A percentile compares a stretch with the other conserved stretches of the same genome.
These are phyloP conservation scores for Hydrochoerus hydrochaeris DNA, from an alignment of 2,113 vertebrate genomes.

Conservation along the genomic window DNA sequence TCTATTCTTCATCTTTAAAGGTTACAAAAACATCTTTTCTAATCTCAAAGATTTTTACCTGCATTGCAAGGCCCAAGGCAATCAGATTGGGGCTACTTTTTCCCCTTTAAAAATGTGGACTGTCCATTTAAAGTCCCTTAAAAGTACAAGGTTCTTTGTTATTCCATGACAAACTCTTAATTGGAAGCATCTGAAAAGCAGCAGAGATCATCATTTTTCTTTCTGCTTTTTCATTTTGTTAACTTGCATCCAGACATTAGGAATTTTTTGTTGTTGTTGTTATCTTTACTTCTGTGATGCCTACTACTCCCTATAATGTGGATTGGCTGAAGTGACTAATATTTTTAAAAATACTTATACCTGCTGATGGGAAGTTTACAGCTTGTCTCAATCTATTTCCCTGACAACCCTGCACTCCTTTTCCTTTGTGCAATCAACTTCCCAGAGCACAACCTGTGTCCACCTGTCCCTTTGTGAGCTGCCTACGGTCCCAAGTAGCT, in stretches of 20 bases:
- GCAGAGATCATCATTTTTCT: background rate
- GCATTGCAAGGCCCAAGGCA: background rate
- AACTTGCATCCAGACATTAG: background rate
- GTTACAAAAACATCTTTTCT: background rate
- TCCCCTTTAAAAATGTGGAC: background rate
- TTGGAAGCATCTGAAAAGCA: background rate
- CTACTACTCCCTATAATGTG: background rate
- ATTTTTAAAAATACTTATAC: background rate
- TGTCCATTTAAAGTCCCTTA: background rate
- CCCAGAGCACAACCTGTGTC: background rate
- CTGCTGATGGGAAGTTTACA: background rate
- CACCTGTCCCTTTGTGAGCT: background rate
- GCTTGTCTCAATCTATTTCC: background rate
- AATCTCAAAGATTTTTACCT: background rate
- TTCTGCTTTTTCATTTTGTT: background rate
- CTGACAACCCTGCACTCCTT: background rate
- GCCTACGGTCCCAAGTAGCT: fast-evolving
- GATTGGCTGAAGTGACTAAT: background rate
- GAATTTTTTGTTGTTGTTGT: too few relatives aligned
- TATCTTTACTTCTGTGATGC: background rate
- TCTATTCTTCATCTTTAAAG: conserved; percentile 20
- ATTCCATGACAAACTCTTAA: background rate
- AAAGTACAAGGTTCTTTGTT: too few relatives aligned
- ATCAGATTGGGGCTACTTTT: background rate
- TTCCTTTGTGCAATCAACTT: background rate